These are phyloP conservation scores for Homarus gammarus DNA, from an alignment of 2,888 invertebrate genomes.

Conservation along the genomic window DNA sequence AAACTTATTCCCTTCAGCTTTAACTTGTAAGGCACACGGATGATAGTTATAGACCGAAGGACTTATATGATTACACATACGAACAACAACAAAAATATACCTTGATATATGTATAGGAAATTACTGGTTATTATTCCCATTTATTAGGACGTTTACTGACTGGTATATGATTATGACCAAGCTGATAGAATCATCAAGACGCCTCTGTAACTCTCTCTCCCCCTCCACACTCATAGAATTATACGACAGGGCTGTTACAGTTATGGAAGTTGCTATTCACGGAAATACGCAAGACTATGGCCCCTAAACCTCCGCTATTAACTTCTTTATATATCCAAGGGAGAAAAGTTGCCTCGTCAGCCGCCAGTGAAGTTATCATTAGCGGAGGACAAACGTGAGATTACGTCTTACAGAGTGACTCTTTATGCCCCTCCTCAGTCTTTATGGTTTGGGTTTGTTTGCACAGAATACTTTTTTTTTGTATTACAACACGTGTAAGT, in stretches of 20 bases:
- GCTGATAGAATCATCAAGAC: not conserved
- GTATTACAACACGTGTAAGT: too few relatives aligned
- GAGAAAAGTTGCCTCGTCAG: not conserved
- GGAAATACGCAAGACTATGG: not conserved
- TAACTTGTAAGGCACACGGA: too few relatives aligned
- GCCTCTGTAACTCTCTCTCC: not conserved
- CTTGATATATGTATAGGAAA: not conserved
- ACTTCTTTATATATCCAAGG: not conserved
- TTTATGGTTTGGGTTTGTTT: too few relatives aligned
- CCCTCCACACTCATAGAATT: not conserved
- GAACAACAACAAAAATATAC: too few relatives aligned
- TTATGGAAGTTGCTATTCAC: not conserved
- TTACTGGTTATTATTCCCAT: not conserved
- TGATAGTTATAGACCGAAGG: too few relatives aligned
- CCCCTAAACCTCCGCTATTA: not conserved
- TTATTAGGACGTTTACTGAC: not conserved
- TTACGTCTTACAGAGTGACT: too few relatives aligned
- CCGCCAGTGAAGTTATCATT: not conserved
- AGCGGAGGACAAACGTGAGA: too few relatives aligned
- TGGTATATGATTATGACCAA: not conserved
- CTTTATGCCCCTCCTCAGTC: too few relatives aligned
- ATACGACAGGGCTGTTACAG: not conserved
- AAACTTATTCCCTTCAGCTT: too few relatives aligned
- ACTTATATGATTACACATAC: too few relatives aligned
- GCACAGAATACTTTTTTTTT: too few relatives aligned